These are phyloP conservation scores for Semicossyphus pulcher DNA, from an alignment of 2,113 vertebrate genomes.

Conservation along the genomic window DNA sequence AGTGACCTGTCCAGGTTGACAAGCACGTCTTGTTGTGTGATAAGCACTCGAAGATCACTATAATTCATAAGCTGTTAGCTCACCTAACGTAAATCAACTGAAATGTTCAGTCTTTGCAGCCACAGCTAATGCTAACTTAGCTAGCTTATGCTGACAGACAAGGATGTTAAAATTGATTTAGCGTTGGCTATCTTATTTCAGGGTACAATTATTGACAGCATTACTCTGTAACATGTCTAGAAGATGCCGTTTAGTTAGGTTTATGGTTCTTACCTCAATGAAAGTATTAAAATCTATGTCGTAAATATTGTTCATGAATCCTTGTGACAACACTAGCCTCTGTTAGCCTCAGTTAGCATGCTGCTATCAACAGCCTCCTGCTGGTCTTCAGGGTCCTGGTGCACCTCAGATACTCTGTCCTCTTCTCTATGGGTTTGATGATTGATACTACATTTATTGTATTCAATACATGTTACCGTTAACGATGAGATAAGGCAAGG, in stretches of 20 bases:
- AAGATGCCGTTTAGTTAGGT: too few species aligned
- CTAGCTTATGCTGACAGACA: constrained; percentile 31
- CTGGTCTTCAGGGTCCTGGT: constrained; percentile 52
- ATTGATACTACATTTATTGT: too few species aligned
- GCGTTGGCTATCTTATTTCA: neutral
- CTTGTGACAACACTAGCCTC: constrained; percentile 46
- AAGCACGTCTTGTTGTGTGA: neutral
- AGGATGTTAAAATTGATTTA: neutral
- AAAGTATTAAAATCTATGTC: constrained; percentile 28
- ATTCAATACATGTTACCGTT: too few species aligned
- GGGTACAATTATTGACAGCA: neutral
- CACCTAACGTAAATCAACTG: neutral
- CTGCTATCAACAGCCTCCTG: constrained; percentile 14
- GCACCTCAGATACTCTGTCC: neutral
- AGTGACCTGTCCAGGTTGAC: too few species aligned
- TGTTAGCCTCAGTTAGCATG: constrained; percentile 62
- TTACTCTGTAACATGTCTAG: neutral
- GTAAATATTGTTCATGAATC: constrained; percentile 59
- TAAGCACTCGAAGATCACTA: fast-evolving
- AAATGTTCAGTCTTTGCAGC: neutral
- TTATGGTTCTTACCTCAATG: constrained; percentile 70
- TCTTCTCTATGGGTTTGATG: neutral
- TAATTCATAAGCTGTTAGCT: too few species aligned
- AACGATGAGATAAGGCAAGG: too few species aligned
- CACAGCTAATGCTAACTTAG: constrained; percentile 20